phyloP scores from a whole-genome alignment of 2,113 vertebrate species.

The Gymnobelideus leadbeateri region DNA sequence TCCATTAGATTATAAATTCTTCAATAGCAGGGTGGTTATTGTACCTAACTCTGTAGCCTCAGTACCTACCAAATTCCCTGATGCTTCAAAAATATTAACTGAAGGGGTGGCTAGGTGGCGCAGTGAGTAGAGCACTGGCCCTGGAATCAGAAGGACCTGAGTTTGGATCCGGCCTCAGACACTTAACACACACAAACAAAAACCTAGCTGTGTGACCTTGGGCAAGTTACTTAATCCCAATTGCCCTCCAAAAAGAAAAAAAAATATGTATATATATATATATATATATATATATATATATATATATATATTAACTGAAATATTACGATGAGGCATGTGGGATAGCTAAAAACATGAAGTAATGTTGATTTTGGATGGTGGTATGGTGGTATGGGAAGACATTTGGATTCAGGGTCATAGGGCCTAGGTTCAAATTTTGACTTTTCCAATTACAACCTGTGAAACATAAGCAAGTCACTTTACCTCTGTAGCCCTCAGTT shows the following conservation, averaged over 20 bases:
- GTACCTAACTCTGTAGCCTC: background rate
- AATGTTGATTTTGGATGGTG: background rate
- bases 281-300: too few relatives aligned
- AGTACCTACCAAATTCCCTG: background rate
- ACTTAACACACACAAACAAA: too few relatives aligned
- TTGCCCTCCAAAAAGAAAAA: too few relatives aligned
- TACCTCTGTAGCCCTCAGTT: constrained; percentile 20
- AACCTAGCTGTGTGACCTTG: too few relatives aligned
- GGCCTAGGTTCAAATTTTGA: background rate
- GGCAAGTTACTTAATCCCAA: too few relatives aligned
- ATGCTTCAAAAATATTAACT: background rate
- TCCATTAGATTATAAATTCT: background rate
- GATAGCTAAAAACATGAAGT: background rate
- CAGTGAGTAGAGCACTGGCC: too few relatives aligned
- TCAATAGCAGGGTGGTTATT: background rate
- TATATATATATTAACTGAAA: too few relatives aligned
- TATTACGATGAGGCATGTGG: background rate
- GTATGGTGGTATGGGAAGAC: background rate
- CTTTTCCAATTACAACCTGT: background rate
- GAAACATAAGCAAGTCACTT: background rate
- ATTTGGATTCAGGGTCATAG: background rate
- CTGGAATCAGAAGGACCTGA: too few relatives aligned
- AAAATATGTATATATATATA: too few relatives aligned
- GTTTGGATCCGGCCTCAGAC: too few relatives aligned
- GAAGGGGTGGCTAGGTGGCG: too few relatives aligned